A percentile compares a stretch with the other conserved stretches of the same genome.
phyloP scores from a whole-genome alignment of 2,113 vertebrate genomes.

The Tragelaphus strepsiceros region DNA sequence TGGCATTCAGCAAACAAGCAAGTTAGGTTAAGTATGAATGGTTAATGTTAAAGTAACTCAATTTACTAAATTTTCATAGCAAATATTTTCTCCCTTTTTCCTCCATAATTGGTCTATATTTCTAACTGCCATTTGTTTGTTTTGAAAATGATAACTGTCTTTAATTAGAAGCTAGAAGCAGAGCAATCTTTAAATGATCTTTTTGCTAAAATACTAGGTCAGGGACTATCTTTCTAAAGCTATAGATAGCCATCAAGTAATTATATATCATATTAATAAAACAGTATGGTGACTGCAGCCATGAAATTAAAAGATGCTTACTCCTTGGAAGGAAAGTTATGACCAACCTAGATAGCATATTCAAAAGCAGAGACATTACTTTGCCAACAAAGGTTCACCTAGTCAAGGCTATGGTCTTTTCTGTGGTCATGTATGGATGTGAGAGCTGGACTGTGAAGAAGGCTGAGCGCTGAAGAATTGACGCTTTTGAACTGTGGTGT shows the following conservation, averaged over 20 bases:
- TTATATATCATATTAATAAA: background rate
- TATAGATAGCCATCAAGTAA: background rate
- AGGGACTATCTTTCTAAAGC: background rate
- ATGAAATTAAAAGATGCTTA: too few relatives aligned
- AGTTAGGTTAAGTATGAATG: slow-evolving; percentile 70
- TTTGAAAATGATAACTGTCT: background rate
- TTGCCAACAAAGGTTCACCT: too few relatives aligned
- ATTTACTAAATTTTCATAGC: slow-evolving; percentile 34
- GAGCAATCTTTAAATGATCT: background rate
- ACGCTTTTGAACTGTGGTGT: too few relatives aligned
- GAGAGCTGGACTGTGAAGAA: too few relatives aligned
- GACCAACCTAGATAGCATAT: too few relatives aligned
- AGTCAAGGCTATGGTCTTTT: too few relatives aligned
- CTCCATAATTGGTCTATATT: background rate
- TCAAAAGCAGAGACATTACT: too few relatives aligned
- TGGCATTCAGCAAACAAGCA: slow-evolving; percentile 64
- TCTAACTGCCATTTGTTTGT: background rate
- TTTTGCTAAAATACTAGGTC: background rate
- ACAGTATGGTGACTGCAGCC: background rate
- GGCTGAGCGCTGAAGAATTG: too few relatives aligned
- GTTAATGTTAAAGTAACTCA: slow-evolving; percentile 53
- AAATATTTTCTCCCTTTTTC: background rate
- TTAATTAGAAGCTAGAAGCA: background rate
- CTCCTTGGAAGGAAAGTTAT: too few relatives aligned
- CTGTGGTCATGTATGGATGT: too few relatives aligned